Percentiles rank a stretch among this genome's conserved stretches.
These are phyloP conservation scores for Odontophorus gujanensis DNA, from an alignment of 2,113 vertebrate species.

Conservation along the genomic window DNA sequence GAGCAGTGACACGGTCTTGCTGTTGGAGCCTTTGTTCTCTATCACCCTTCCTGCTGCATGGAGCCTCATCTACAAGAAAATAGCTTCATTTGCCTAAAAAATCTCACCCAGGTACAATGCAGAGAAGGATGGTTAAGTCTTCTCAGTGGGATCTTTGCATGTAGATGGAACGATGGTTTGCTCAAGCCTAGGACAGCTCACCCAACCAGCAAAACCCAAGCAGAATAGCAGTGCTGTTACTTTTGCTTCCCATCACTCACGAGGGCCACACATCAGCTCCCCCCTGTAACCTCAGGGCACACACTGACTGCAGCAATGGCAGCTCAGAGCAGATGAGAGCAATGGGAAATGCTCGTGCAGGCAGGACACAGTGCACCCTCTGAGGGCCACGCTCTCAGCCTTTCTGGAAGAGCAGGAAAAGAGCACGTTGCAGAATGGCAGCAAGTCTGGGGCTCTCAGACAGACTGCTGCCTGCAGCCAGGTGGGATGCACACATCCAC, in stretches of 20 bases:
- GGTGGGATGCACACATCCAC: background rate
- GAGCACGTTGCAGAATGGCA: accelerated
- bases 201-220: background rate
- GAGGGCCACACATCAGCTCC: background rate
- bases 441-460: background rate
- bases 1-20: background rate
- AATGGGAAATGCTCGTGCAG: background rate
- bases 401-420: background rate
- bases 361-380: background rate
- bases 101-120: background rate
- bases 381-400: background rate
- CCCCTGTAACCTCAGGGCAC: background rate
- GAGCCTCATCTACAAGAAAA: background rate
- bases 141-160: accelerated
- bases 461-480: background rate
- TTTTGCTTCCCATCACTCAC: accelerated
- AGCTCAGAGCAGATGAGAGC: background rate
- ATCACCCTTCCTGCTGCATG: background rate
- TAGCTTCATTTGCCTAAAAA: background rate
- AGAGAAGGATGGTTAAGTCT: background rate
- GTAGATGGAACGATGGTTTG: too few species aligned
- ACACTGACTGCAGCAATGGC: accelerated
- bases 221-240: background rate
- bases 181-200: too few species aligned
- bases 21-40: slow-evolving; percentile 23